These are phyloP conservation scores for Ceratoteleas bidentatus DNA, from an alignment of 1,140 invertebrate species.

Conservation along the genomic window DNA sequence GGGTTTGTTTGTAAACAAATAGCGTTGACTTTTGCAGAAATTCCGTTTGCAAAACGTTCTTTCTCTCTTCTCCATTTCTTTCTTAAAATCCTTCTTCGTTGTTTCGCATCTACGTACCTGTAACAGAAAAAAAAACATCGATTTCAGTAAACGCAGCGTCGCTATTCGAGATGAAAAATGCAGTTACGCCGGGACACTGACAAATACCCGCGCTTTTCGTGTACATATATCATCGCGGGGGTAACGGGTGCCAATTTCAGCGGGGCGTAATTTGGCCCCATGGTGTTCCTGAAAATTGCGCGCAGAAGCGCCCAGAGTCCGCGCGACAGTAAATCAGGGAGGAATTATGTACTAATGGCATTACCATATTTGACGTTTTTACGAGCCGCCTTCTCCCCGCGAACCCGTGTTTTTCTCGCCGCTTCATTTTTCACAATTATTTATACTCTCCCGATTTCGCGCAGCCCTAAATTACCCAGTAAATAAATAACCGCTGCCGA, in stretches of 20 bases:
- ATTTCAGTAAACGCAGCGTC: background rate
- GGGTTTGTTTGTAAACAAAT: too few species aligned
- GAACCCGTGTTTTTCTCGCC: background rate
- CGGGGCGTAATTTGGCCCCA: conserved; percentile 54
- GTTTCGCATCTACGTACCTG: conserved; percentile 14
- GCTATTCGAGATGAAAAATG: conserved; percentile 28
- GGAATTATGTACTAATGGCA: conserved; percentile 30
- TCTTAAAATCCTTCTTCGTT: background rate
- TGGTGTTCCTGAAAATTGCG: conserved; percentile 51
- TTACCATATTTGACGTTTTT: conserved; percentile 21
- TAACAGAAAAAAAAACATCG: conserved; percentile 27
- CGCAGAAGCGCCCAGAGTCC: background rate
- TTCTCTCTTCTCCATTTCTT: too few species aligned
- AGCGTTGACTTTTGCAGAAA: too few species aligned
- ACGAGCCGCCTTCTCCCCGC: background rate
- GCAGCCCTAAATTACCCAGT: background rate
- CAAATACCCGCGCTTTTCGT: conserved; percentile 30
- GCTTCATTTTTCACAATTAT: background rate
- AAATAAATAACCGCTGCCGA: background rate
- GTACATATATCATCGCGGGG: conserved; percentile 16
- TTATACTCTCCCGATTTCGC: background rate
- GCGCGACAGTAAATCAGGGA: conserved; percentile 33
- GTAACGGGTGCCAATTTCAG: conserved; percentile 54
- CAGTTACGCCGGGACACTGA: conserved; percentile 21
- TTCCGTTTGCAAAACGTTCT: too few species aligned